These are phyloP conservation scores for Drosophila prolongata DNA, from an alignment of 2,888 invertebrate species.

Conservation along the genomic window DNA sequence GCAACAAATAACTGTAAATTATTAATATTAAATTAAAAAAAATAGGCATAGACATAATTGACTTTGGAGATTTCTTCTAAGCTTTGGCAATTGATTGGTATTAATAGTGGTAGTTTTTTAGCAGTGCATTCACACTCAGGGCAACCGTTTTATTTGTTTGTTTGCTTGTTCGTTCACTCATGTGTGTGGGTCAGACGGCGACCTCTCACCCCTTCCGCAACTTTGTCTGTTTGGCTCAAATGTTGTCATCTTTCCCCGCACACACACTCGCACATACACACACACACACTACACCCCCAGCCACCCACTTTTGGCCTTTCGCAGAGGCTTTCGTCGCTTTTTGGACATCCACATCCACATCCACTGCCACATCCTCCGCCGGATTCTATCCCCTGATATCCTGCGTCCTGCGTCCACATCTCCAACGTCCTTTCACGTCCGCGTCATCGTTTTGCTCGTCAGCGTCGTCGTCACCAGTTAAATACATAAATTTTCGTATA, in stretches of 20 bases:
- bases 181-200: slow-evolving; percentile 59
- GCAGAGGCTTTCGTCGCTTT: slow-evolving; percentile 69
- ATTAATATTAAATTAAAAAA: too few species aligned
- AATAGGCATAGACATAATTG: too few species aligned
- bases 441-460: slow-evolving; percentile 73
- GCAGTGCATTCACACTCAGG: slow-evolving; percentile 29
- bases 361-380: slow-evolving; percentile 12
- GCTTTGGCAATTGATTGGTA: background rate
- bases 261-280: background rate
- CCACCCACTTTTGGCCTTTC: slow-evolving; percentile 56
- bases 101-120: background rate
- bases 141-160: slow-evolving; percentile 65
- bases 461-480: slow-evolving; percentile 74
- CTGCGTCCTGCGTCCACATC: slow-evolving; percentile 15
- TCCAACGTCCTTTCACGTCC: slow-evolving; percentile 55
- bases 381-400: background rate
- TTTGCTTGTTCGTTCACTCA: slow-evolving; percentile 72
- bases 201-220: slow-evolving; percentile 31
- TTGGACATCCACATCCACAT: slow-evolving; percentile 45
- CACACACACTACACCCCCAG: background rate
- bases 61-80: too few species aligned
- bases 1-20: too few species aligned
- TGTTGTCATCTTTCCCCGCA: slow-evolving; percentile 59
- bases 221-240: slow-evolving; percentile 73
- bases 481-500: slow-evolving; percentile 80